A percentile compares a stretch with the other conserved stretches of the same genome.
phyloP scores from a whole-genome alignment of 2,113 vertebrate species.

The Amphiprion percula region DNA sequence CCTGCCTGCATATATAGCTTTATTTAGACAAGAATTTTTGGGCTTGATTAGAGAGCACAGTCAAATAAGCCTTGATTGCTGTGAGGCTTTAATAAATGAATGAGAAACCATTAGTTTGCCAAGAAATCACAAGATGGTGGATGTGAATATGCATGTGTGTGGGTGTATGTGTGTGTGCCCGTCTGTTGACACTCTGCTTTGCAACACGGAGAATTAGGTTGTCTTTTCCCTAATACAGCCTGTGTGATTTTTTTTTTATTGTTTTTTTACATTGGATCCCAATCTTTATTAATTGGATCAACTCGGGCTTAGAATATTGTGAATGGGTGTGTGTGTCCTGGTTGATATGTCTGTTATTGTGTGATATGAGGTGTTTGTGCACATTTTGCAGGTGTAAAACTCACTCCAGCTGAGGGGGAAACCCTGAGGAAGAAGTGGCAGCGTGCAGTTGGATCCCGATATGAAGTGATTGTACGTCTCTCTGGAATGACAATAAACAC shows the following conservation, averaged over 20 bases:
- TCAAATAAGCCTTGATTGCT: conserved; percentile 75
- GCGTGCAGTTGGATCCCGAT: conserved; percentile 87
- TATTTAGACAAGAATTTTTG: conserved; percentile 72
- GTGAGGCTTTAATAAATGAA: conserved; percentile 69
- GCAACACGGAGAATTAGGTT: conserved; percentile 37
- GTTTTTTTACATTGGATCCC: conserved; percentile 17
- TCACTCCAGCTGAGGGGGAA: conserved; percentile 72
- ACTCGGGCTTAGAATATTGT: neutral
- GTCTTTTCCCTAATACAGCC: conserved; percentile 13
- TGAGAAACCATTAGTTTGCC: conserved; percentile 63
- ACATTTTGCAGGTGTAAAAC: conserved; percentile 65
- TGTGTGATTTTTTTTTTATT: conserved; percentile 6
- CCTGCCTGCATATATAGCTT: conserved; percentile 66
- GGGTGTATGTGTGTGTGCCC: conserved; percentile 10
- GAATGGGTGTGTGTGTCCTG: neutral
- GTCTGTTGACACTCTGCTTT: conserved; percentile 45
- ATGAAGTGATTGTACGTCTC: conserved; percentile 91
- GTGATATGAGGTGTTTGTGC: conserved; percentile 31
- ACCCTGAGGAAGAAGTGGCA: conserved; percentile 88
- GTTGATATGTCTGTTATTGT: neutral
- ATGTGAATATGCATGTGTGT: conserved; percentile 50
- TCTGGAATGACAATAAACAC: neutral
- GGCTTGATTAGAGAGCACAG: conserved; percentile 74
- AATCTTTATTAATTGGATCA: conserved; percentile 40
- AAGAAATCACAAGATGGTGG: conserved; percentile 54